Conservation (phyloP, 2,113 vertebrate genomes). For the Mellivora capensis region DNA sequence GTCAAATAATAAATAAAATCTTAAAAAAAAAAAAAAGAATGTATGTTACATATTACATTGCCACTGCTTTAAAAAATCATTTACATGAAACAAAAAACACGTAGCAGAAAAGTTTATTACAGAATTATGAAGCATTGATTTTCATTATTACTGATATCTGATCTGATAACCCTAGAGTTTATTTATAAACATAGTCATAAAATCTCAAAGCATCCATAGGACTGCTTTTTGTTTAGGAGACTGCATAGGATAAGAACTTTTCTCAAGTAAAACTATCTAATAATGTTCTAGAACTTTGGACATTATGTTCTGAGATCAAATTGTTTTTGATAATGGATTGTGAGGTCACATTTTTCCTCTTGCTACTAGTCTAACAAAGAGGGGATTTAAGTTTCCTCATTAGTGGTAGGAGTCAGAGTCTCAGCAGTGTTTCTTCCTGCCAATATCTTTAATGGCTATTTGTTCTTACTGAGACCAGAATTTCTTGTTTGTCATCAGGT, state of each 20-base stretch:
- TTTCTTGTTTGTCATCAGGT: not conserved
- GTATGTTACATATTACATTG: not conserved
- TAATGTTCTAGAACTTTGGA: conserved; percentile 14
- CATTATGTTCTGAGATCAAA: conserved; percentile 10
- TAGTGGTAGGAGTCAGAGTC: not conserved
- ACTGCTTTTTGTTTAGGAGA: not conserved
- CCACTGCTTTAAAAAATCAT: not conserved
- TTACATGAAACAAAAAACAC: not conserved
- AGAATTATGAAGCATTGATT: not conserved
- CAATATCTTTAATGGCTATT: not conserved
- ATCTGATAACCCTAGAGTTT: not conserved
- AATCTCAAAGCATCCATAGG: not conserved
- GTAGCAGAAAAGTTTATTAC: not conserved
- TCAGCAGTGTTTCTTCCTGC: not conserved
- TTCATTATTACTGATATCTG: not conserved
- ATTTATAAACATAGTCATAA: not conserved
- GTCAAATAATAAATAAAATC: too few species aligned
- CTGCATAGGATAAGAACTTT: not conserved
- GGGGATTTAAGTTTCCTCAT: not conserved
- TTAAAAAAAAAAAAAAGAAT: not conserved
- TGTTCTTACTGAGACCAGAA: not conserved
- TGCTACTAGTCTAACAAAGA: not conserved
- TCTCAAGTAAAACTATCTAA: conserved; percentile 11
- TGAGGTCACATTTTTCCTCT: not conserved
- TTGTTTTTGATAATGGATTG: not conserved